These are phyloP conservation scores for Saccostrea glomerata DNA, from an alignment of 1,140 invertebrate species.

Conservation along the genomic window DNA sequence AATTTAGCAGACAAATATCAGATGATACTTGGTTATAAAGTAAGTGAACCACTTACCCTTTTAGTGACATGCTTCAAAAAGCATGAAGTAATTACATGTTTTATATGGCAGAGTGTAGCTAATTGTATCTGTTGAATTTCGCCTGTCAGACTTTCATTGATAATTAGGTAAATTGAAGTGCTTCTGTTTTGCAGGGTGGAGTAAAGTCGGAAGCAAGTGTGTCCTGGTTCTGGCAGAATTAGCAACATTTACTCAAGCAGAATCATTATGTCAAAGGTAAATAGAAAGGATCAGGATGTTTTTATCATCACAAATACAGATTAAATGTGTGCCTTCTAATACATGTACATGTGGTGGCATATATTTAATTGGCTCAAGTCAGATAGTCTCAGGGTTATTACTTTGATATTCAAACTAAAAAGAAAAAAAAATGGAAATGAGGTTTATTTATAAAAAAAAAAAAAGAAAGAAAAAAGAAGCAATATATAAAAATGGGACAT, in stretches of 20 bases:
- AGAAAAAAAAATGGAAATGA: too few relatives aligned
- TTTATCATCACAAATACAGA: not conserved
- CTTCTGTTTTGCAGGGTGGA: slow-evolving; percentile 18
- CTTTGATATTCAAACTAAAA: too few relatives aligned
- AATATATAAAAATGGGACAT: too few relatives aligned
- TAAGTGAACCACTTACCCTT: not conserved
- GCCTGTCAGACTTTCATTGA: slow-evolving; percentile 29
- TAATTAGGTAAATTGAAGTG: slow-evolving; percentile 26
- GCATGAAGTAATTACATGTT: slow-evolving; percentile 26
- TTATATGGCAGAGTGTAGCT: slow-evolving; percentile 2
- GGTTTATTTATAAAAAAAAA: too few relatives aligned
- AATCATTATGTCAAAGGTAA: slow-evolving; percentile 37
- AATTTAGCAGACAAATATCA: not conserved
- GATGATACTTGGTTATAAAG: slow-evolving; percentile 5
- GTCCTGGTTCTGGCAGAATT: slow-evolving; percentile 30
- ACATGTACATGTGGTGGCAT: not conserved
- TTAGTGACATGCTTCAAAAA: not conserved
- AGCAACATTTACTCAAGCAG: slow-evolving; percentile 36
- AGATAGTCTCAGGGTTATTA: too few relatives aligned
- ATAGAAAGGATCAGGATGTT: not conserved
- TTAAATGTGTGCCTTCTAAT: not conserved
- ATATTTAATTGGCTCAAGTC: too few relatives aligned
- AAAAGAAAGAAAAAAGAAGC: too few relatives aligned
- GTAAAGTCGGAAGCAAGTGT: slow-evolving; percentile 25
- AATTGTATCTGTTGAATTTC: slow-evolving; percentile 15